Evolutionary conservation across 1,140 invertebrate species (phyloP), one percentile per base, ranked within the genome.

Genomic region (Trichoplusia ni): DNA sequence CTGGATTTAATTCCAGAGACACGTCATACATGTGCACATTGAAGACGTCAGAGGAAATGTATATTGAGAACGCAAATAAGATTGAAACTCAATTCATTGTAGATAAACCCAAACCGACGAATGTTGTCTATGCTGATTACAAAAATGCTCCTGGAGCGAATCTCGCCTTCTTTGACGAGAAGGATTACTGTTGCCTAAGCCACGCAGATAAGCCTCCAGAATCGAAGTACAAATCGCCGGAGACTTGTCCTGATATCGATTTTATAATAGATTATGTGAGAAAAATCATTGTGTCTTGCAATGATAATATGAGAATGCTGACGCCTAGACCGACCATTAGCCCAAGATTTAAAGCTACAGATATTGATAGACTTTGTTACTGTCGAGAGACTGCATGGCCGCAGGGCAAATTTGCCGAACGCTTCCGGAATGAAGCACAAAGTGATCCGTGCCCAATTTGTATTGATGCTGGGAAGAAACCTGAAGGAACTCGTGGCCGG

Each of bases 261-360:
- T 77, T 69, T 44, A 89, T 90, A 21, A 69, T 86, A 40, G 88
- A 90, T 53, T 90, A 90, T 54, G 75, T 90, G 4, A 75, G 82
- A 25, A 89, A 86, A 59, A 88, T 86, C 8, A 86, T 90, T 16
- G 71, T 82, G 6, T 90, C 88, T n/a, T 90, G 88, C 67, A 88
- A 90, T 68, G 85, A 90, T 64, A 86, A 90, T 46, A 84, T 90
- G 88, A 77, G 88, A 65, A 89, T 86, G 88, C 56, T 90, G 60
- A 90, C 85, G 44, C 86, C 86, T n/a, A 79, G 74, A 23, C 80
- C 86, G n/a, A 81, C 80, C 5, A 82, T 89, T 64, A 75, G 49
- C 40, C 86, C 84, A 4, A 81, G 81, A 72, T 42, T 86, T 0
- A 84, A 83, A 75, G 86, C 88, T 4, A 88, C 86, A 8, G 88